Conservation (phyloP, 2,113 vertebrate genomes). For the Dromaius novaehollandiae region DNA sequence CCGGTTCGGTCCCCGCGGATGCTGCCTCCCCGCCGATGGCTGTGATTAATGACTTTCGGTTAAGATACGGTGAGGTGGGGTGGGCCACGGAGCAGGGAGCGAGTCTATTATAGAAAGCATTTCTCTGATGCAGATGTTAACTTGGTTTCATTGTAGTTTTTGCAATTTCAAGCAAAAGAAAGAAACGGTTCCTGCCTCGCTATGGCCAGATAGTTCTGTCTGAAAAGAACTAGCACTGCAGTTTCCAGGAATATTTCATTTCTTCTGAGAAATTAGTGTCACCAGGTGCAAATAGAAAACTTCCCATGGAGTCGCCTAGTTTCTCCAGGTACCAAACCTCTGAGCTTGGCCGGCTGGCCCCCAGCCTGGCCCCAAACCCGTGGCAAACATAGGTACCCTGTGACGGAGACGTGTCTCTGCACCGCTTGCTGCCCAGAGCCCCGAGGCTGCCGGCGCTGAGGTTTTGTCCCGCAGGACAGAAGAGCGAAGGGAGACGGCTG, state of each 20-base stretch:
- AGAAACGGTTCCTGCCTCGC: neutral
- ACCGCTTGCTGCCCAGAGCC: too few species aligned
- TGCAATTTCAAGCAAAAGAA: neutral
- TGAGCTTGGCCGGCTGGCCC: rapidly evolving
- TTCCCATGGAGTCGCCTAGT: neutral
- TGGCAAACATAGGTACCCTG: rapidly evolving
- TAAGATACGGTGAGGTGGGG: rapidly evolving
- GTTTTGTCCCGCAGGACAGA: rapidly evolving
- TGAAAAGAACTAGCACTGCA: neutral
- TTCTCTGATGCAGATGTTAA: neutral
- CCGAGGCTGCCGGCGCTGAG: too few species aligned
- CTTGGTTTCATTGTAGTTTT: neutral
- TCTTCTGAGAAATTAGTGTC: neutral
- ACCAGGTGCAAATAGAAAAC: neutral
- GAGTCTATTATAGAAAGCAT: rapidly evolving
- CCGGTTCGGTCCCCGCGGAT: rapidly evolving
- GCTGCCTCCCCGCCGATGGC: neutral
- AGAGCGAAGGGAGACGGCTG: rapidly evolving
- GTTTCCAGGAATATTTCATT: neutral
- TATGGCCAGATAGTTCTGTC: neutral
- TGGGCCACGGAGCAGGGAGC: neutral
- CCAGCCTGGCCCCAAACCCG: neutral
- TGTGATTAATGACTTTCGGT: neutral
- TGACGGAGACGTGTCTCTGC: rapidly evolving
- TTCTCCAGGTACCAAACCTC: neutral